Percentiles rank a stretch among this genome's conserved stretches.
phyloP scores from a whole-genome alignment of 30 jellyfish, hydroid and myxozoan genomes.

The Sanderia malayensis region DNA sequence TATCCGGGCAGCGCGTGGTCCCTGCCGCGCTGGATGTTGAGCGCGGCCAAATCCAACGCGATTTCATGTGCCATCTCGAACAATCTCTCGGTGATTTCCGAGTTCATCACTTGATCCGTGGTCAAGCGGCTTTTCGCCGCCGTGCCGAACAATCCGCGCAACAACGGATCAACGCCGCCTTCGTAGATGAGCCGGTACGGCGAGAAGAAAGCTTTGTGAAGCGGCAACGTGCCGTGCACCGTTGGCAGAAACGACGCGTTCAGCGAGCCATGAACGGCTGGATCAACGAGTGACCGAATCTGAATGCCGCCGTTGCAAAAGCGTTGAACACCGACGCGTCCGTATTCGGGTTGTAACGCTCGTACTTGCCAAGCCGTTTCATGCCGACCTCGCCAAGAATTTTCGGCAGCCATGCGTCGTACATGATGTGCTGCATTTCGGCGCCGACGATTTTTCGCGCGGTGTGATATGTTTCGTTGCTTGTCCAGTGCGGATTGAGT shows the following conservation, averaged over 20 bases:
- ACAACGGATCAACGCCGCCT: constrained; percentile 81
- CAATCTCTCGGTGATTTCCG: constrained; percentile 53
- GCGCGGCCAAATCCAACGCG: constrained; percentile 73
- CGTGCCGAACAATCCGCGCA: constrained; percentile 79
- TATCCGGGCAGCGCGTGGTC: constrained; percentile 96
- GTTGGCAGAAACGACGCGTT: constrained; percentile 66
- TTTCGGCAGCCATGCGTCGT: constrained; percentile 76
- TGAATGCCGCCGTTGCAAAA: constrained; percentile 92
- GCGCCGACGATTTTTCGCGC: constrained; percentile 92
- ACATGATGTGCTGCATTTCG: constrained; percentile 85
- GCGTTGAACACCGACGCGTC: constrained; percentile 77
- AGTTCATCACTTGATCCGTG: constrained; percentile 62
- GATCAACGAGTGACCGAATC: constrained; percentile 82
- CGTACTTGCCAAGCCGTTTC: constrained; percentile 54
- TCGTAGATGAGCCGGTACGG: constrained; percentile 66
- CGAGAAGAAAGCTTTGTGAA: constrained; percentile 85
- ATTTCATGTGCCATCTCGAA: constrained; percentile 84
- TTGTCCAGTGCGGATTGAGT: constrained; percentile 78
- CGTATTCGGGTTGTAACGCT: constrained; percentile 66
- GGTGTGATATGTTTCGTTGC: constrained; percentile 71
- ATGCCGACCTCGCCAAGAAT: constrained; percentile 74
- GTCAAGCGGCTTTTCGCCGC: constrained; percentile 70
- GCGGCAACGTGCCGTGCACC: constrained; percentile 74
- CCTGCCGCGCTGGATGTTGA: constrained; percentile 92
- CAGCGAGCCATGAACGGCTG: constrained; percentile 75